A percentile compares a stretch with the other conserved stretches of the same genome.
Evolutionary conservation across 2,113 vertebrate species (phyloP).

Genomic region (Mionectes macconnelli): DNA sequence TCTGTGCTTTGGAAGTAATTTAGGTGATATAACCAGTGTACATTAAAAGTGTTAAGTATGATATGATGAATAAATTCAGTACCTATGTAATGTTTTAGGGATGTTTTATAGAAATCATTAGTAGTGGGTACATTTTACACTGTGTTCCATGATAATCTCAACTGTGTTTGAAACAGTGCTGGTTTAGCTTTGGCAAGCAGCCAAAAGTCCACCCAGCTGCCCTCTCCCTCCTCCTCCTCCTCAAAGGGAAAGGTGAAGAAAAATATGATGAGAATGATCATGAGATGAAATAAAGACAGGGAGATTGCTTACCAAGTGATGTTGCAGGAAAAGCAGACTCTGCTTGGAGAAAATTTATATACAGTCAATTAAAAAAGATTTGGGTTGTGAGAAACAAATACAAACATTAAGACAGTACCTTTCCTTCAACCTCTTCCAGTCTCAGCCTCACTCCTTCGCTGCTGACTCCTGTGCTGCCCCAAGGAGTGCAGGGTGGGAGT

Average conservation of each 20-base stretch:
- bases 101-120: not conserved
- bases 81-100: not conserved
- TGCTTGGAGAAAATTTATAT: not conserved
- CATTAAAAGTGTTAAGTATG: not conserved
- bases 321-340: not conserved
- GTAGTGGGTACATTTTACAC: not conserved
- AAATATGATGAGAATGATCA: not conserved
- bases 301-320: not conserved
- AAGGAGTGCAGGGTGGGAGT: not conserved
- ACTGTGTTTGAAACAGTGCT: not conserved
- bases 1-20: not conserved
- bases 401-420: not conserved
- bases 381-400: not conserved
- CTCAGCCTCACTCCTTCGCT: not conserved
- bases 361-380: not conserved
- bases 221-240: not conserved
- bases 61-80: not conserved
- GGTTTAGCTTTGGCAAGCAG: not conserved
- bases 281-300: not conserved
- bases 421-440: not conserved
- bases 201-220: not conserved
- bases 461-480: not conserved
- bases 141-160: not conserved
- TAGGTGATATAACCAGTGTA: not conserved
- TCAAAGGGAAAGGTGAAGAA: not conserved